Evolutionary conservation across 1,140 invertebrate species (phyloP), one percentile per base, ranked within the genome.

Genomic region (Andrena cerasifolii): DNA sequence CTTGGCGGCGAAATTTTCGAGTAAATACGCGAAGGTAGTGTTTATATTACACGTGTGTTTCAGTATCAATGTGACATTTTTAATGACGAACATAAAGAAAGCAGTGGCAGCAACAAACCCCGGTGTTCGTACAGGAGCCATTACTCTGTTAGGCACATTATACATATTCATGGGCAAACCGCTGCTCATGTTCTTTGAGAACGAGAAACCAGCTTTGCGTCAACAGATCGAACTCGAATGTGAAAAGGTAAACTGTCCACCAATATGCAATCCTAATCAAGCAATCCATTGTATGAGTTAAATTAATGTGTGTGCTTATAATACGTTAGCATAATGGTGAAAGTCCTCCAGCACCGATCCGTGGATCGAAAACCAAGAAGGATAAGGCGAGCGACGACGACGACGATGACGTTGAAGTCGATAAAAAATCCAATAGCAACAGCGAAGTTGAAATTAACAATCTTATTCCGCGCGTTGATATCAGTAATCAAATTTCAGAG

Each of bases 201-300:
- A 95, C 82, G 98, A 98, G 88, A 99, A 98, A 87, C 94, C 97
- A 8, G 95, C 96, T 0, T 90, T 98, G 0, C 94, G 96, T 45
- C 97, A 98, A 81, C 96, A 97, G 90, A 98, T 99, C 67, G 96
- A 97, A 89, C 94, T 96, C 21, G 98, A 98, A 89, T 95, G 98
- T 88, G 97, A 97, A 66, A 98, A 98, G 91, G 94, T 95, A 83
- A 54, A 31, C 45, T 31, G 45, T 67, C n/a, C 18, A 24, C 8
- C n/a, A 24, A 14, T 28, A 31, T 54, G 51, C 51, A 0, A 54
- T 31, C n/a, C 0, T 1, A 56, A 26, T 1, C n/a, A 33, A 2
- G n/a, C 16, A 12, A 14, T 45, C 31, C 26, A 28, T 31, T 47
- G 51, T 59, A 14, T 33, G 18, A 65, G 54, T 65, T 43, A 10